Base-by-base conservation (phyloP, 2,797 vertebrate genomes). In the Microctenopoma stevenorrisi region DNA sequence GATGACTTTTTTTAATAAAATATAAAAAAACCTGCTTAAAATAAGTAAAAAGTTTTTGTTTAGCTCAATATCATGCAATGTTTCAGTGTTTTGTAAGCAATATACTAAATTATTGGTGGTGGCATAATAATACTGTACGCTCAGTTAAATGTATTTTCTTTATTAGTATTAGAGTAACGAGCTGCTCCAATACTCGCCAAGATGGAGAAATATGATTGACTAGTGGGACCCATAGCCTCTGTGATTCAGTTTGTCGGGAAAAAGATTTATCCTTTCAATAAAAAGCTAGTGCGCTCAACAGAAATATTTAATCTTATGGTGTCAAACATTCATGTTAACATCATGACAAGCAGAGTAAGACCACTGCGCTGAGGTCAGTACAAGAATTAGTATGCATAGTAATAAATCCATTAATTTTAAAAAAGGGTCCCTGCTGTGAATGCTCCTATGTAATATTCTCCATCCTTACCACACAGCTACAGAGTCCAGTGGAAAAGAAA, bases 341-440 rank as follows among this genome's bases (percentile, higher is more conserved):
- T 50, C 47, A 53, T 35, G 12, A 76, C 30, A 7, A 55, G 16
- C 14, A 14, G 14, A 64, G 47, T 26, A 9, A 58, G 25, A 64
- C 8, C 22, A 48, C 22, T 11, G 18, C 5, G 22, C n/a, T 22
- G 2, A n/a, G 44, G 44, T n/a, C 14, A 44, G 15, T 15, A 25
- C 13, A 30, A 30, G 10, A 5, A 35, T 44, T 37, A 43, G 4
- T 5, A 46, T 26, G 2, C 25, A 48, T 7, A 15, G 12, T 8
- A 42, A 76, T 61, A 14, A 44, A 72, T 48, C 13, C 10, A 30
- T 61, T 76, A 2, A 68, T 75, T 63, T 52, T 3, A 51, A 56
- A 64, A 60, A 67, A 61, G 4, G 3, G 16, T 12, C 18, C 5
- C 33, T 44, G 3, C 52, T 1, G 11, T 47, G 25, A 60, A 51